These are phyloP conservation scores for Melanerpes formicivorus DNA, from an alignment of 2,113 vertebrate species.

Conservation along the genomic window DNA sequence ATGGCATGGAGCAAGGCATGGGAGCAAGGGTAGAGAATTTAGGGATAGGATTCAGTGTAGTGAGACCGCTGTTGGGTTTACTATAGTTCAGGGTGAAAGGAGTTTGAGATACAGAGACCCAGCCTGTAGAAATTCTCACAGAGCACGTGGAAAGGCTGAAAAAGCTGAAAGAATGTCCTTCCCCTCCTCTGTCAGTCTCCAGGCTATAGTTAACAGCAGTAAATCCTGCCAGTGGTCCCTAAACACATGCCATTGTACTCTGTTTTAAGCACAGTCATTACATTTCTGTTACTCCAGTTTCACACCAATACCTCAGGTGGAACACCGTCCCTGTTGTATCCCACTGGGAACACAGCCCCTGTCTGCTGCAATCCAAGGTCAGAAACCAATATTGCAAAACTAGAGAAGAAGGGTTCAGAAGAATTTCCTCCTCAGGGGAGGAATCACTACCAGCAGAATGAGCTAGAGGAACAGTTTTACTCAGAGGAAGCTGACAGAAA, in stretches of 20 bases:
- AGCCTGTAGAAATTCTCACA: neutral
- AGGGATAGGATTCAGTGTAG: neutral
- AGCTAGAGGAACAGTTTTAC: neutral
- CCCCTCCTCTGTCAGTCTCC: neutral
- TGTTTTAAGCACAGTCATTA: neutral
- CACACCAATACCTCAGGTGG: neutral
- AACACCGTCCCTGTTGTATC: neutral
- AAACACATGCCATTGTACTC: accelerated
- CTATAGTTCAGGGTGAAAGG: neutral
- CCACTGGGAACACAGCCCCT: neutral
- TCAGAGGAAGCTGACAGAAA: neutral
- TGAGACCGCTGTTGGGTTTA: neutral
- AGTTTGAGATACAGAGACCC: neutral
- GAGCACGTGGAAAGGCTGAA: neutral
- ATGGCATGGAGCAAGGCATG: no score
- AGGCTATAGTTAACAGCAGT: neutral
- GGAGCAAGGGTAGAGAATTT: neutral
- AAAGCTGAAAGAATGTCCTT: neutral
- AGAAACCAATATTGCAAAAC: neutral
- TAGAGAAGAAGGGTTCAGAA: neutral
- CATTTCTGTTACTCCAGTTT: neutral
- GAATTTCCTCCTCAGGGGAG: neutral
- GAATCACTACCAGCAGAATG: neutral
- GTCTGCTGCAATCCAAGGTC: neutral
- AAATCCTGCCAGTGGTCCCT: neutral